A percentile compares a stretch with the other conserved stretches of the same genome.
Evolutionary conservation across 1,140 invertebrate genomes (phyloP).

Genomic region (Condylostylus longicornis): DNA sequence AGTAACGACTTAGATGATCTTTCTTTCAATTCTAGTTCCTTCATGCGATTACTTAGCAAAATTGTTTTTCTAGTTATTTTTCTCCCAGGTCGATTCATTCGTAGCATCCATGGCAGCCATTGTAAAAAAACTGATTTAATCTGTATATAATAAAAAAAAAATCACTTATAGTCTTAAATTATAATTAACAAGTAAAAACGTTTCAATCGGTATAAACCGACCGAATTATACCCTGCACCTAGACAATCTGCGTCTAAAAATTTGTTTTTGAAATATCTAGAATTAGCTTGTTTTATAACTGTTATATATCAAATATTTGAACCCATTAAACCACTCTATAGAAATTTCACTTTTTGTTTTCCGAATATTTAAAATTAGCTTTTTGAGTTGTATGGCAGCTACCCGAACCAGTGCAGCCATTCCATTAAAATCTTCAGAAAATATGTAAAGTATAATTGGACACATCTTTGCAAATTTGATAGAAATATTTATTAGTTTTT

Average conservation of each 20-base stretch:
- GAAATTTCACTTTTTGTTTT: too few relatives aligned
- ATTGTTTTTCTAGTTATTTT: constrained; percentile 85
- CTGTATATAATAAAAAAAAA: constrained; percentile 35
- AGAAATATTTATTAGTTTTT: too few relatives aligned
- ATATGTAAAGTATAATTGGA: too few relatives aligned
- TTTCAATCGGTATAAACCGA: background rate
- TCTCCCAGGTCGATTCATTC: constrained; percentile 86
- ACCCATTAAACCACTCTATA: too few relatives aligned
- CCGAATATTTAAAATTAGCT: too few relatives aligned
- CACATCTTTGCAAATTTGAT: too few relatives aligned
- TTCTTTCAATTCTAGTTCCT: constrained; percentile 81
- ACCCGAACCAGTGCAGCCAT: too few relatives aligned
- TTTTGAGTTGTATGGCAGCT: too few relatives aligned
- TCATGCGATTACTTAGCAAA: constrained; percentile 72
- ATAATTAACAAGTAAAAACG: too few relatives aligned
- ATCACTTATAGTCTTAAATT: background rate
- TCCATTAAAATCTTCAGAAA: too few relatives aligned
- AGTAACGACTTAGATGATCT: constrained; percentile 82
- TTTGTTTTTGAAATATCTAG: background rate
- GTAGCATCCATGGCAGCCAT: constrained; percentile 89
- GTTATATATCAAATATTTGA: too few relatives aligned
- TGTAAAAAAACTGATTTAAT: constrained; percentile 84
- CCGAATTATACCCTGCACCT: background rate
- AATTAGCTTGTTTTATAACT: too few relatives aligned
- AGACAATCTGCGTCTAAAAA: background rate